Conservation (phyloP, 1,140 invertebrate species). For the Hycleus phaleratus region DNA sequence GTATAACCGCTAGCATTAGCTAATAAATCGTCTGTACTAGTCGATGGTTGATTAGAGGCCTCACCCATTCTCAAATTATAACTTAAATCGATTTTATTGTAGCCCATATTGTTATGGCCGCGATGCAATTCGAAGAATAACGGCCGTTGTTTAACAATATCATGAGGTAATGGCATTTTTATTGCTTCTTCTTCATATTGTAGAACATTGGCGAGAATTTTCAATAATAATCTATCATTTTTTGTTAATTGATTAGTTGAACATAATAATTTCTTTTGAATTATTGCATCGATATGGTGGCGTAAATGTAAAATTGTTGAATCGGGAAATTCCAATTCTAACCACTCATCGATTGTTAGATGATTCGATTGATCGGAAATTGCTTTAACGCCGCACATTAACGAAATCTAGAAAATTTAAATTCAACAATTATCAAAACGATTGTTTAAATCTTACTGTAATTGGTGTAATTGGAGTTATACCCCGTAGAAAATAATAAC, state of each 20-base stretch:
- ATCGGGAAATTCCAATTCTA: constrained; percentile 23
- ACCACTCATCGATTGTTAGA: constrained; percentile 47
- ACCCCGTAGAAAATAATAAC: constrained; percentile 19
- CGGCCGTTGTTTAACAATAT: constrained; percentile 2
- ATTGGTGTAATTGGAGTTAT: constrained; percentile 73
- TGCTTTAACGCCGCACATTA: constrained; percentile 38
- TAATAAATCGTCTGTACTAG: too few species aligned
- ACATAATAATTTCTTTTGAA: constrained; percentile 63
- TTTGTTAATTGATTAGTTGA: constrained; percentile 56
- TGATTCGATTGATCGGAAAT: constrained; percentile 8
- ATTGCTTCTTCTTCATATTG: neutral
- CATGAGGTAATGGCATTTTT: neutral
- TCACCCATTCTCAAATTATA: too few species aligned
- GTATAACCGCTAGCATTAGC: too few species aligned
- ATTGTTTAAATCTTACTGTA: constrained; percentile 55
- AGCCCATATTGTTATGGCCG: too few species aligned
- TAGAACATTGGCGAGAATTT: neutral
- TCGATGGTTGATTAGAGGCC: too few species aligned
- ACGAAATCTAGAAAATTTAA: constrained; percentile 38
- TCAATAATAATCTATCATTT: constrained; percentile 43
- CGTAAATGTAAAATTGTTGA: constrained; percentile 43
- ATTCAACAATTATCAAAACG: neutral
- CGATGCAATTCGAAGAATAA: constrained; percentile 2
- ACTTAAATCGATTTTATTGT: too few species aligned
- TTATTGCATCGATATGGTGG: constrained; percentile 69